These are phyloP conservation scores for Dorcus hopei DNA, from an alignment of 2,888 invertebrate species.

Conservation along the genomic window DNA sequence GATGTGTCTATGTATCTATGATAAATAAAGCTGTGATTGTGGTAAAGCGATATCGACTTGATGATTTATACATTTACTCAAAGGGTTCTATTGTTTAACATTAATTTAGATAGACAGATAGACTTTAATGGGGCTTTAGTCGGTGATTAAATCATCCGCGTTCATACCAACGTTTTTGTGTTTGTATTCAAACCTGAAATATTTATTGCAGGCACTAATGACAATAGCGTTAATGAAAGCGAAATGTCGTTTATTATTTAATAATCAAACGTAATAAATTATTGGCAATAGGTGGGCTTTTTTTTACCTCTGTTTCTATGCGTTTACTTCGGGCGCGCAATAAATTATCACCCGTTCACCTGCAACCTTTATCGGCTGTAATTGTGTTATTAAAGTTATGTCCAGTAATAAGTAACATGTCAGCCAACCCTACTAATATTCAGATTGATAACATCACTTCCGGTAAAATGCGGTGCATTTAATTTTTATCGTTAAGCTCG, in stretches of 20 bases:
- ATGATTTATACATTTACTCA: not conserved
- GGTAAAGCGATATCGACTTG: not conserved
- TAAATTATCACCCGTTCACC: too few relatives aligned
- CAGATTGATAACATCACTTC: not conserved
- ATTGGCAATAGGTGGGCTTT: too few relatives aligned
- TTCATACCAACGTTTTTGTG: conserved; percentile 16
- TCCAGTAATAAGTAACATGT: too few relatives aligned
- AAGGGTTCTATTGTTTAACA: conserved; percentile 3
- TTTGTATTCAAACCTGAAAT: conserved; percentile 21
- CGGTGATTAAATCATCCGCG: conserved; percentile 1
- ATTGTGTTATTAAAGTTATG: too few relatives aligned
- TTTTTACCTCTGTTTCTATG: too few relatives aligned
- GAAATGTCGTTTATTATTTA: conserved; percentile 11
- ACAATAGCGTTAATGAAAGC: conserved; percentile 19
- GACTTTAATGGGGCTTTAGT: not conserved
- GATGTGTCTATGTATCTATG: not conserved
- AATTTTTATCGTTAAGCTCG: too few relatives aligned
- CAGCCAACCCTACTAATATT: not conserved
- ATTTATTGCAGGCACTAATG: conserved; percentile 21
- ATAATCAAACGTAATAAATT: not conserved
- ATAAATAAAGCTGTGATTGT: not conserved
- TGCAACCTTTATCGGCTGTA: too few relatives aligned
- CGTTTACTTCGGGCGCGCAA: too few relatives aligned
- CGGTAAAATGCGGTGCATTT: not conserved
- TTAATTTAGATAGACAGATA: conserved; percentile 2